Conservation (phyloP, 2,888 invertebrate species). For the Orthonevra nobilis region DNA sequence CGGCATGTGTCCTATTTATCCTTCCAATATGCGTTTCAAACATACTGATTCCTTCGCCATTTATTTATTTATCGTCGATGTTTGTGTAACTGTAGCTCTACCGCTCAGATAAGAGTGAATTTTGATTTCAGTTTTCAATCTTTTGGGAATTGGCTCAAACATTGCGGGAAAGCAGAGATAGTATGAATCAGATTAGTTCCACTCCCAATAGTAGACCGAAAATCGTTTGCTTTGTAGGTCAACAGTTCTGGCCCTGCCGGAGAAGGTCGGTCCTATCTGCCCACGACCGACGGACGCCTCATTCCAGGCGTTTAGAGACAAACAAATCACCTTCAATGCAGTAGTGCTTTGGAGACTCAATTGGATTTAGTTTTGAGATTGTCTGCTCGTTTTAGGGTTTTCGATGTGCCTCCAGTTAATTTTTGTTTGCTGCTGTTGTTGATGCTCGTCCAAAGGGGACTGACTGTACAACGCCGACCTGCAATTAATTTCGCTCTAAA, state of each 20-base stretch:
- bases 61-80: conserved; percentile 62
- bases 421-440: conserved; percentile 21
- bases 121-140: conserved; percentile 67
- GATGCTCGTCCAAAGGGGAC: neutral
- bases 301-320: neutral
- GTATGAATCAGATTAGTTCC: conserved; percentile 42
- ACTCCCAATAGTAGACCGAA: too few species aligned
- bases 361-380: conserved; percentile 43
- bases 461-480: neutral
- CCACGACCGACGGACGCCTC: neutral
- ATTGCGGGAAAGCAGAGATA: conserved; percentile 46
- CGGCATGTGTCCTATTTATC: neutral
- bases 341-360: conserved; percentile 23
- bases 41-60: conserved; percentile 47
- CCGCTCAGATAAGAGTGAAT: conserved; percentile 19
- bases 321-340: neutral
- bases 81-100: neutral
- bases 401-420: neutral
- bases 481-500: conserved; percentile 21
- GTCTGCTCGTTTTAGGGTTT: too few species aligned
- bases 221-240: conserved; percentile 3
- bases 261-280: conserved; percentile 17
- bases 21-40: neutral
- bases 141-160: conserved; percentile 53
- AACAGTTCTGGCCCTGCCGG: conserved; percentile 4